Conservation (phyloP, 2,113 vertebrate genomes). For the Hippolais icterina region DNA sequence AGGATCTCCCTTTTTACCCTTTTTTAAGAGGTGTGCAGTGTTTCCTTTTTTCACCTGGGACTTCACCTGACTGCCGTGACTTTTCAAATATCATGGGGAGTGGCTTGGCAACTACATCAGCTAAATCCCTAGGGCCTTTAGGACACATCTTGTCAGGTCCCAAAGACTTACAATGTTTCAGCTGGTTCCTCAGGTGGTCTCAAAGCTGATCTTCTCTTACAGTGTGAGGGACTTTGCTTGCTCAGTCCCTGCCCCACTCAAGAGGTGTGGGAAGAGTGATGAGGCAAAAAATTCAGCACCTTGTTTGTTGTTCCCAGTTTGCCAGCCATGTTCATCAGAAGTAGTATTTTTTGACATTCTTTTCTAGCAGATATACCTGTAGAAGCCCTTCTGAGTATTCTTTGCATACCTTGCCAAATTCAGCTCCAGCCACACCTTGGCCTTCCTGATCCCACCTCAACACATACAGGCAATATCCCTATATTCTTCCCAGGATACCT, state of each 20-base stretch:
- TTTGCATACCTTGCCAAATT: background rate
- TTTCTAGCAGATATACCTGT: background rate
- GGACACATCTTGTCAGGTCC: background rate
- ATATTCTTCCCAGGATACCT: background rate
- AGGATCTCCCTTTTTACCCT: background rate
- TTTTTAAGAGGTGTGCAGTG: background rate
- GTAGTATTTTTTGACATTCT: background rate
- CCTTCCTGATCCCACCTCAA: background rate
- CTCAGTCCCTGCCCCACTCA: background rate
- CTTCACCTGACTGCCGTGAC: background rate
- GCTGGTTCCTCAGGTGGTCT: background rate
- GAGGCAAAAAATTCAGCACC: background rate
- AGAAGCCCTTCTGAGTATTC: background rate
- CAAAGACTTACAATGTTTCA: background rate
- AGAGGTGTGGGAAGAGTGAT: background rate
- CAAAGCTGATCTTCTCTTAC: background rate
- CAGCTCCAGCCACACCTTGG: background rate
- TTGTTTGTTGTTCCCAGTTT: background rate
- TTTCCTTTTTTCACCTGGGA: background rate
- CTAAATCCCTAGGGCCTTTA: background rate
- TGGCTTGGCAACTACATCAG: background rate
- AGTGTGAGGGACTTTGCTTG: background rate
- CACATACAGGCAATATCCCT: background rate
- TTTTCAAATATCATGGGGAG: background rate
- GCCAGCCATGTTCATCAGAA: background rate